Percentiles rank a stretch among this genome's conserved stretches.
phyloP scores from a whole-genome alignment of 2,888 invertebrate genomes.

The Aplocera efformata region DNA sequence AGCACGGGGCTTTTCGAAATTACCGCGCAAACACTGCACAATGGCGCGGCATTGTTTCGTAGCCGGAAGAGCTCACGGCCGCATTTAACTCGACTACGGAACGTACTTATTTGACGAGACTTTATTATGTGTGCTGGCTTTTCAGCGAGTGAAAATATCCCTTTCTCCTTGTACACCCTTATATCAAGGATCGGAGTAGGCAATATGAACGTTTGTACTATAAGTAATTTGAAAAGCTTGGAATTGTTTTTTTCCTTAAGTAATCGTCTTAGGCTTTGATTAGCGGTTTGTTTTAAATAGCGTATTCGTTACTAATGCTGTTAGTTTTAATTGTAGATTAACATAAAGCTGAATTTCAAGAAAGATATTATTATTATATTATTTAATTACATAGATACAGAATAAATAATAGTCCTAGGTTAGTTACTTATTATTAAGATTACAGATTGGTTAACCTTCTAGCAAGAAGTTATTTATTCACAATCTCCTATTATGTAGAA shows the following conservation, averaged over 20 bases:
- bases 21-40: slow-evolving; percentile 46
- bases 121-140: slow-evolving; percentile 54
- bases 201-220: background rate
- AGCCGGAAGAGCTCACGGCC: slow-evolving; percentile 24
- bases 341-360: no score
- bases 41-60: slow-evolving; percentile 41
- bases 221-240: slow-evolving; percentile 36
- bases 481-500: no score
- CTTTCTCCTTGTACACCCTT: slow-evolving; percentile 1
- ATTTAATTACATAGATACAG: no score
- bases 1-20: slow-evolving; percentile 39
- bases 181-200: slow-evolving; percentile 1
- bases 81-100: slow-evolving; percentile 38
- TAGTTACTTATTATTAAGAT: no score
- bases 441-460: no score
- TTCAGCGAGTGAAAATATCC: slow-evolving; percentile 30
- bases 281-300: no score
- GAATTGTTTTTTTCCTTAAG: slow-evolving; percentile 3
- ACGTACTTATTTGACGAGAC: slow-evolving; percentile 52
- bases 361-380: no score
- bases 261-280: no score
- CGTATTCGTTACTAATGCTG: no score
- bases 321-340: no score
- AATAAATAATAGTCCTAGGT: no score
- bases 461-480: no score